Evolutionary conservation across 2,113 vertebrate genomes (phyloP).

Genomic region (Tiliqua scincoides): DNA sequence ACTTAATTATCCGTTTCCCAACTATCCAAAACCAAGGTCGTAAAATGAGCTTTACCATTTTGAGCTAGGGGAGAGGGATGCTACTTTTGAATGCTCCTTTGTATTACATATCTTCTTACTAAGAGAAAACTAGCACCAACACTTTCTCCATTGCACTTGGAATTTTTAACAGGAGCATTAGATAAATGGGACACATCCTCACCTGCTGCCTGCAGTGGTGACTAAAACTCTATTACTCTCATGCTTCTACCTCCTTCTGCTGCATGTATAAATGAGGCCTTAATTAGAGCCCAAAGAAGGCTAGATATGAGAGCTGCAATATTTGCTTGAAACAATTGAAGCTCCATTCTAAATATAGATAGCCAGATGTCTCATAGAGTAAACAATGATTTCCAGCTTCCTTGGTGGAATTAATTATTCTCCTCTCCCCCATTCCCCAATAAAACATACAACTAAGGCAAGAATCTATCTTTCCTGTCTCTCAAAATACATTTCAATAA

Average conservation of each 20-base stretch:
- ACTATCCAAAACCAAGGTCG: too few relatives aligned
- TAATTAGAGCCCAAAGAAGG: neutral
- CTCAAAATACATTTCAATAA: neutral
- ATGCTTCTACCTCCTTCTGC: too few relatives aligned
- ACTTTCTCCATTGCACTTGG: too few relatives aligned
- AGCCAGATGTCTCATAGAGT: conserved; percentile 30
- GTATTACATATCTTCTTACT: too few relatives aligned
- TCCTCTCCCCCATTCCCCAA: neutral
- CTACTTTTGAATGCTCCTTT: too few relatives aligned
- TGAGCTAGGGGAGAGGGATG: too few relatives aligned
- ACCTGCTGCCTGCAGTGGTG: neutral
- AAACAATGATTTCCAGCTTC: conserved; percentile 23
- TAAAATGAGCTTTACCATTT: too few relatives aligned
- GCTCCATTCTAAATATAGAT: conserved; percentile 14
- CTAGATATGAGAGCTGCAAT: conserved; percentile 3
- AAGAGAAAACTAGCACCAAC: too few relatives aligned
- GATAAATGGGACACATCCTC: too few relatives aligned
- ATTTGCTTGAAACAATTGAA: conserved; percentile 23
- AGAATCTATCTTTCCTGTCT: neutral
- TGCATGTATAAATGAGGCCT: neutral
- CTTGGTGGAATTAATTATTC: neutral
- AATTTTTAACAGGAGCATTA: too few relatives aligned
- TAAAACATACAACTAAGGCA: neutral
- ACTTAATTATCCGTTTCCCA: too few relatives aligned
- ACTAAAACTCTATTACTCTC: too few relatives aligned